Evolutionary conservation across 2,797 vertebrate genomes (phyloP), one percentile per base, ranked within the genome.

Genomic region (Oceanodroma leucorhoa): DNA sequence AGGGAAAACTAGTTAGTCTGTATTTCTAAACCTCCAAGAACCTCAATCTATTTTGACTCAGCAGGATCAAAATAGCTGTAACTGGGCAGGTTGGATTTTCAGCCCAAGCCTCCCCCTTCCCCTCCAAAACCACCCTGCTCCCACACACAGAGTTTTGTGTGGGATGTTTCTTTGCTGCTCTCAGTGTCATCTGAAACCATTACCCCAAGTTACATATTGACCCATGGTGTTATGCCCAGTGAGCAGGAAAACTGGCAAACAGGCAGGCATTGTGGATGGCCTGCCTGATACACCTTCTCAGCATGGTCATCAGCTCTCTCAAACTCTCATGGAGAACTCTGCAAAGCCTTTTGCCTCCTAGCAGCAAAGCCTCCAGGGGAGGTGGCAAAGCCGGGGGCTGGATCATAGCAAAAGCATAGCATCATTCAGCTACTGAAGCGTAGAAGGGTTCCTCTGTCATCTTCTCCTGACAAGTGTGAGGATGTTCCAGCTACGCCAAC

Each of bases 181-280:
- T 53, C 10, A 6, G 79, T 94, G 58, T 62, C 89, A 82, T 69
- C 75, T 61, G 76, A 67, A 83, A 55, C 21, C 65, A 70, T n/a
- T 48, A 55, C 4, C 43, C 76, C 30, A 24, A 58, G 87, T 93
- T 91, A 70, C 55, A 91, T 36, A 82, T 89, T 96, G 85, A 61
- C 67, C 90, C 45, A 43, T 0, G 0, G 54, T 70, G 91, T 94
- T 87, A 53, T 7, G 72, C 62, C 77, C 80, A 91, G 62, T 70
- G 95, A 96, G 87, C 94, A 95, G 87, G 79, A 95, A 53, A 93
- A 53, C 83, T 79, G 89, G 66, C 65, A 88, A 75, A 78, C 12
- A 34, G 57, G 69, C 65, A 83, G 71, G 46, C 5, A 5, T 17
- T 46, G 62, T 64, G 53, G 53, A 9, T 30, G n/a, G 51, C 41